These are phyloP conservation scores for Osmoderma eremita DNA, from an alignment of 2,888 invertebrate genomes.

Conservation along the genomic window DNA sequence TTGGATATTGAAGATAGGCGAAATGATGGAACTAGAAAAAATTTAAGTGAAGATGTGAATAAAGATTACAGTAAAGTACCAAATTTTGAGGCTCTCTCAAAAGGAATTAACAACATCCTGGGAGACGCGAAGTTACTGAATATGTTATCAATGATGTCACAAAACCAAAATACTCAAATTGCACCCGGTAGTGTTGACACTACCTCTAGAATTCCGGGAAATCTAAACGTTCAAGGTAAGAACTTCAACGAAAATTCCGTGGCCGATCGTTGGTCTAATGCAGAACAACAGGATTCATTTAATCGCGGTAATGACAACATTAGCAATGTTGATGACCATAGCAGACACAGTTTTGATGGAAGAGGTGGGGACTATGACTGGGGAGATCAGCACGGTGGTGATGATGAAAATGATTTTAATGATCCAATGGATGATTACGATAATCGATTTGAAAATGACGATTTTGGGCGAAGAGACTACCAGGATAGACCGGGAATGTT, in stretches of 20 bases:
- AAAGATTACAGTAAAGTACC: conserved; percentile 58
- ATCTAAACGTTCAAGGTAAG: conserved; percentile 11
- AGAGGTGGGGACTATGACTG: conserved; percentile 25
- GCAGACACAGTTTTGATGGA: conserved; percentile 56
- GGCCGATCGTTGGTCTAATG: conserved; percentile 44
- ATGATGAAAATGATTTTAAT: conserved; percentile 36
- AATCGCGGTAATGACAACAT: conserved; percentile 44
- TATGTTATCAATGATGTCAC: conserved; percentile 66
- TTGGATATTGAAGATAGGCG: conserved; percentile 48
- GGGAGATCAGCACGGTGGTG: conserved; percentile 25
- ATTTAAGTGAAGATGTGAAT: not conserved
- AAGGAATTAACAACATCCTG: conserved; percentile 71
- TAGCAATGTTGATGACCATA: conserved; percentile 59
- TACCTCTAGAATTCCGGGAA: conserved; percentile 36
- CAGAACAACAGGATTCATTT: conserved; percentile 43
- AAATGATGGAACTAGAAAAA: no score
- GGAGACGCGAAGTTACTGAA: conserved; percentile 73
- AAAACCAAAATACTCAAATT: conserved; percentile 54
- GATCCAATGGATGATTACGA: conserved; percentile 37
- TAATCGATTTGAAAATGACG: conserved; percentile 22
- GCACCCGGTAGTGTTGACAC: conserved; percentile 56
- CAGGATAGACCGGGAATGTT: conserved; percentile 39
- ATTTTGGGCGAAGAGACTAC: conserved; percentile 41
- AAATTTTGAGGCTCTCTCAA: conserved; percentile 70
- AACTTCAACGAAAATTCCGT: conserved; percentile 46